A percentile compares a stretch with the other conserved stretches of the same genome.
Conservation (phyloP, 2,888 invertebrate species). For the Drosophila differens region DNA sequence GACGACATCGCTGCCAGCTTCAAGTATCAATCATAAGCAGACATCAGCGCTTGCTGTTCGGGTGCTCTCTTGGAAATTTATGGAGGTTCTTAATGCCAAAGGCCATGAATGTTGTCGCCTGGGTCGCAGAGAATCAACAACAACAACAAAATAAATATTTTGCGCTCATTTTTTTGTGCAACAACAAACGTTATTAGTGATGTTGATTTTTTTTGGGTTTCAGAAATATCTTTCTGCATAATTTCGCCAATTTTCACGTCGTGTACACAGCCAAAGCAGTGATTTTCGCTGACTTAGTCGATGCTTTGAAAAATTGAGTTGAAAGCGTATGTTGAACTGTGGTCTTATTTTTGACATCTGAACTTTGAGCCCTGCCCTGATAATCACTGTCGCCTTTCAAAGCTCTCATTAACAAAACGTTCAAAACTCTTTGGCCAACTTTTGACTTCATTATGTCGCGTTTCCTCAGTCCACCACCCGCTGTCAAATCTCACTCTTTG, state of each 20-base stretch:
- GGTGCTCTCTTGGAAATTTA: constrained; percentile 65
- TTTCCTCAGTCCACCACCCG: constrained; percentile 37
- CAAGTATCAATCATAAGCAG: constrained; percentile 78
- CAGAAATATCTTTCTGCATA: neutral
- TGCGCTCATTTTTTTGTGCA: constrained; percentile 7
- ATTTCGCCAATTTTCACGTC: neutral
- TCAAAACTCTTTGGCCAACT: constrained; percentile 73
- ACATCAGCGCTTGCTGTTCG: constrained; percentile 42
- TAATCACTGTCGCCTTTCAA: constrained; percentile 70
- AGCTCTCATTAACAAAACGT: constrained; percentile 77
- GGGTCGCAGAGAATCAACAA: constrained; percentile 61
- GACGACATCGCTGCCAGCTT: constrained; percentile 40
- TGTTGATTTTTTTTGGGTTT: constrained; percentile 18
- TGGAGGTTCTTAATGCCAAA: constrained; percentile 75
- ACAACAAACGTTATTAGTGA: constrained; percentile 12
- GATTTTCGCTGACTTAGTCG: neutral
- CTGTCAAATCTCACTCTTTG: neutral
- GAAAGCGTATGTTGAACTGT: constrained; percentile 30
- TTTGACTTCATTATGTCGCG: constrained; percentile 77
- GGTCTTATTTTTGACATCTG: constrained; percentile 6
- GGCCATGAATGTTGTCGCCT: constrained; percentile 76
- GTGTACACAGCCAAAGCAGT: neutral
- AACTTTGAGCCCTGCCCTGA: constrained; percentile 48
- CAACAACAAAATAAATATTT: constrained; percentile 29
- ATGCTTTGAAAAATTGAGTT: constrained; percentile 4